These are phyloP conservation scores for Hydra vulgaris DNA, from an alignment of 30 jellyfish, hydroid and myxozoan genomes.

Conservation along the genomic window DNA sequence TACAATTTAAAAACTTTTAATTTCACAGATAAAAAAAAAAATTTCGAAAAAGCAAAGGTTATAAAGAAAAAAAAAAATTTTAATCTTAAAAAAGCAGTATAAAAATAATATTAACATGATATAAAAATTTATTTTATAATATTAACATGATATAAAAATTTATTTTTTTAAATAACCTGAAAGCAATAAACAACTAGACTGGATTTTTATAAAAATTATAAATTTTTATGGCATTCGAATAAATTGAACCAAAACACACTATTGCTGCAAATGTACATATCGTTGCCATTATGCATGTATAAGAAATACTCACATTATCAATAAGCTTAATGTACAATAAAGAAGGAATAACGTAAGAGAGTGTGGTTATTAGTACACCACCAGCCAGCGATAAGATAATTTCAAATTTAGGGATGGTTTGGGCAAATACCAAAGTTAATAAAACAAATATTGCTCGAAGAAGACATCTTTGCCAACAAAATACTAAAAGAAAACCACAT, in stretches of 20 bases:
- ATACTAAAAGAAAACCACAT: neutral
- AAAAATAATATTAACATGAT: too few species aligned
- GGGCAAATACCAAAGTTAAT: slow-evolving; percentile 9
- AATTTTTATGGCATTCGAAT: neutral
- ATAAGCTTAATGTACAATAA: neutral
- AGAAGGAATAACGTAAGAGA: neutral
- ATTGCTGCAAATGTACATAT: neutral
- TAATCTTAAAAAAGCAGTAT: too few species aligned
- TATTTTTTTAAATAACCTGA: too few species aligned
- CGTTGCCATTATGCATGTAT: neutral
- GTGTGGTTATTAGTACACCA: neutral
- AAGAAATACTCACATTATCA: neutral
- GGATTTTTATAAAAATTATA: neutral
- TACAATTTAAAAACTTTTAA: too few species aligned
- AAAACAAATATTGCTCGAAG: slow-evolving; percentile 10
- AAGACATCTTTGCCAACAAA: slow-evolving; percentile 27
- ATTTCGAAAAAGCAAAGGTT: too few species aligned
- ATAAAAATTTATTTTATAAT: too few species aligned
- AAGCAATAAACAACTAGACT: too few species aligned
- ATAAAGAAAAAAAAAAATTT: too few species aligned
- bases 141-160: too few species aligned
- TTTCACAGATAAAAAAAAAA: too few species aligned
- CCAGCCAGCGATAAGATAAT: slow-evolving; percentile 14
- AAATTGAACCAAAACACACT: neutral
- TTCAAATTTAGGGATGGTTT: slow-evolving; percentile 12